Base-by-base conservation (phyloP, 2,888 invertebrate genomes). In the Platypus cylindrus region DNA sequence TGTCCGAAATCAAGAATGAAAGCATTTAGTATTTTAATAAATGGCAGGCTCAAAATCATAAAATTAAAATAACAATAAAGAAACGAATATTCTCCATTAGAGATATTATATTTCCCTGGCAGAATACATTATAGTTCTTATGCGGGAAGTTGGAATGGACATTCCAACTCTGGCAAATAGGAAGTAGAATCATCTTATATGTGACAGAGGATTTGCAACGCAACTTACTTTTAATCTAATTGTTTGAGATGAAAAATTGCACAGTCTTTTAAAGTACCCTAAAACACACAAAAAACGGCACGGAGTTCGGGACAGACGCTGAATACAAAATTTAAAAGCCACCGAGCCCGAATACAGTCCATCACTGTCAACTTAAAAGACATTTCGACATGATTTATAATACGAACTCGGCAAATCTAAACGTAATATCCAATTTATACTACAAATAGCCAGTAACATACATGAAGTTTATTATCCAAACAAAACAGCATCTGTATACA, bases 371-470 rank as follows among this genome's bases (percentile, higher is more conserved):
- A 38, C 43, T 34, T 38, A 30, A 32, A 32, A 43, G 43, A 43
- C 43, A 43, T 36, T 38, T 41, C 38, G 37, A 41, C 43, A 43
- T 43, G 43, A 43, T 43, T 43, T 43, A 43, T 43, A 41, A 40
- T 32, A 34, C 36, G 34, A 36, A 43, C 43, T 35, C 36, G 40
- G 37, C 40, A 40, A 43, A 43, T 41, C 36, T 43, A 43, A 43
- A 43, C 43, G 41, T 43, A 41, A 43, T 41, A 43, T 41, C 43
- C 43, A 43, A 43, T 43, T 43, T 43, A 43, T 43, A 37, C 38
- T 41, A 41, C 43, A 43, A 43, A 43, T 43, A 43, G 40, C 36
- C 31, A 23, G 36, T 37, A 43, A 40, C 38, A 43, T 37, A 41
- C 41, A 41, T 41, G 32, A 41, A 40, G 40, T 40, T 40, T 40